Conservation (phyloP, 2,888 invertebrate species). For the Tenthredo scrophulariae region DNA sequence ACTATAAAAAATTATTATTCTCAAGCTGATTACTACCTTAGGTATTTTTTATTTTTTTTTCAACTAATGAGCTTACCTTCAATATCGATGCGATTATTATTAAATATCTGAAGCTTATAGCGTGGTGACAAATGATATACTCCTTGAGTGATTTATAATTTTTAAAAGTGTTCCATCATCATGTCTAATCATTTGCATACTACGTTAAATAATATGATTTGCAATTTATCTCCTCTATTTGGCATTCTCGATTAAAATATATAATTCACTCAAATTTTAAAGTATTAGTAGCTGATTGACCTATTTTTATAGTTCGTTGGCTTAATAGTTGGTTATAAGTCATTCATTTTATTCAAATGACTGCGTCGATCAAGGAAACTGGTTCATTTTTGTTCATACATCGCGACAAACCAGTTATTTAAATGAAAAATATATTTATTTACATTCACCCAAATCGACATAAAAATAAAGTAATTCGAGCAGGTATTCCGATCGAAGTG, state of each 20-base stretch:
- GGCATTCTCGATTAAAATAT: not conserved
- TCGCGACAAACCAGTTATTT: not conserved
- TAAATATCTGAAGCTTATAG: too few relatives aligned
- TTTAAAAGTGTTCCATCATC: not conserved
- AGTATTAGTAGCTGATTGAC: too few relatives aligned
- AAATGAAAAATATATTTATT: not conserved
- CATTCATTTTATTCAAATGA: not conserved
- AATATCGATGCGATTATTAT: too few relatives aligned
- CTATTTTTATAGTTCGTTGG: not conserved
- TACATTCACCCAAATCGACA: not conserved
- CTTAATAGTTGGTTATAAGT: too few relatives aligned
- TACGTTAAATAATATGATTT: not conserved
- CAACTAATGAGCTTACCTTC: too few relatives aligned
- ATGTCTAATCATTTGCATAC: not conserved
- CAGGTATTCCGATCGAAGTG: not conserved
- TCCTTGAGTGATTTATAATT: not conserved
- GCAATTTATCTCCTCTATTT: not conserved
- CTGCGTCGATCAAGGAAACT: too few relatives aligned
- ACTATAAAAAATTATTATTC: conserved; percentile 1
- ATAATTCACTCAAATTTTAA: too few relatives aligned
- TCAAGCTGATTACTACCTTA: not conserved
- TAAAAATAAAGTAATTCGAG: not conserved
- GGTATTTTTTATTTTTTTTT: too few relatives aligned
- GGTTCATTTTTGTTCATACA: too few relatives aligned
- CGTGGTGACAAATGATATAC: not conserved